Base-by-base conservation (phyloP, 2,888 invertebrate species). In the Cheilosia variabilis region DNA sequence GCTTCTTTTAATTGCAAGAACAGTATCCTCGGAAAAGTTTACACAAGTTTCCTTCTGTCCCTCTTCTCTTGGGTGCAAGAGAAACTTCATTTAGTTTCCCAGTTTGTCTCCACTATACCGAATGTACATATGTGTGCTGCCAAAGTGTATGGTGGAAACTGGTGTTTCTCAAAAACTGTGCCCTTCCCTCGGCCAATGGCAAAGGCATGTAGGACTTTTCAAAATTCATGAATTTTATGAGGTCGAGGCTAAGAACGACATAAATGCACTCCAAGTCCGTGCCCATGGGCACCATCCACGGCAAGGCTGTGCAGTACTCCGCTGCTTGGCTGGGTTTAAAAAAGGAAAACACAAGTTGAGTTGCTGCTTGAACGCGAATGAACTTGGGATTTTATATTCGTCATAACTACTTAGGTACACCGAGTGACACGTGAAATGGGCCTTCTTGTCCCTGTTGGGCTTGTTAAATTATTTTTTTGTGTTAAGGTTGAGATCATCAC, bases 181-280 rank as follows among this genome's bases (percentile, higher is more conserved):
- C 27, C 9, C 27, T 15, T 34, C 34, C 5, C 7, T 1, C 1
- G 50, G 41, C 57, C 72, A 79, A 79, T 72, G 72, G 58, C 79
- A 79, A 62, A 55, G 55, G 47, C 77, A 57, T 62, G 55, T 2
- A 53, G 7, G 57, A 66, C 71, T 65, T 24, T 43, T 43, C 66
- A 58, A 65, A 45, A 15, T 79, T 79, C 52, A 79, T 66, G 71
- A 53, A 66, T 58, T 72, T 34, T 50, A 72, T 53, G 60, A 52
- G 79, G 79, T 66, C 65, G 72, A 72, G 72, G 71, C 53, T 71
- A 72, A 68, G 41, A 19, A 43, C 24, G 6, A 53, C 53, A 58
- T 62, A 50, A 37, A 55, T 37, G 41, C n/a, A 50, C 22, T 37
- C 2, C 37, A 24, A 13, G 19, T 22, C 47, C 45, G 31, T 47